phyloP scores from a whole-genome alignment of 1,140 invertebrate species.

The Triops longicaudatus region DNA sequence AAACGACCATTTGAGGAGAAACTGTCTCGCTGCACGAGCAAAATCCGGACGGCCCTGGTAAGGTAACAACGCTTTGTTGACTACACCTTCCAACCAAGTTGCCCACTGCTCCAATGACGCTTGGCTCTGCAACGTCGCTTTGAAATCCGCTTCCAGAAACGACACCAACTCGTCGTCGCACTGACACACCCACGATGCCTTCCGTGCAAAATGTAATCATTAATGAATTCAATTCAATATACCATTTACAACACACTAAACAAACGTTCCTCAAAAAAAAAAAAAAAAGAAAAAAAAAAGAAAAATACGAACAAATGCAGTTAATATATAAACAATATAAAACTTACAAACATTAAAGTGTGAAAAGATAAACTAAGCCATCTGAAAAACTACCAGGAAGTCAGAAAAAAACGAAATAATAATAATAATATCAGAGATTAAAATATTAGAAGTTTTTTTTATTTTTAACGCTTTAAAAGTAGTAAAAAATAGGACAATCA shows the following conservation, averaged over 20 bases:
- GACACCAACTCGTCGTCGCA: slow-evolving; percentile 81
- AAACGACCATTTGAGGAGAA: slow-evolving; percentile 98
- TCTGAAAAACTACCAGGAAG: no score
- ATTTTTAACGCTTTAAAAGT: no score
- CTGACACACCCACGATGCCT: slow-evolving; percentile 95
- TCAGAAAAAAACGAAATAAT: no score
- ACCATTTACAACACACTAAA: no score
- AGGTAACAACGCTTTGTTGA: slow-evolving; percentile 62
- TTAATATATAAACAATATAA: slow-evolving; percentile 18
- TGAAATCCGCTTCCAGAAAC: slow-evolving; percentile 85
- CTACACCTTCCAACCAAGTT: slow-evolving; percentile 87
- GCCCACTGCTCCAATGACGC: slow-evolving; percentile 95
- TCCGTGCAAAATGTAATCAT: slow-evolving; percentile 35
- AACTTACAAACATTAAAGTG: not conserved
- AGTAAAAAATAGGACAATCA: no score
- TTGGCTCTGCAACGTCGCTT: slow-evolving; percentile 82
- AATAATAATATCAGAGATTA: no score
- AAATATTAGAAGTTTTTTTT: no score
- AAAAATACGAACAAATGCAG: slow-evolving; percentile 27
- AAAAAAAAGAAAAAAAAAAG: slow-evolving; percentile 25
- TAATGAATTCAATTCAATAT: slow-evolving; percentile 21
- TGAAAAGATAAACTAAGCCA: no score
- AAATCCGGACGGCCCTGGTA: slow-evolving; percentile 76
- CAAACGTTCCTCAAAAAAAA: no score
- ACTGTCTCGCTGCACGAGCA: slow-evolving; percentile 83